Percentiles rank a stretch among this genome's conserved stretches.
These are phyloP conservation scores for Parnassius mnemosyne DNA, from an alignment of 2,888 invertebrate genomes.

Conservation along the genomic window DNA sequence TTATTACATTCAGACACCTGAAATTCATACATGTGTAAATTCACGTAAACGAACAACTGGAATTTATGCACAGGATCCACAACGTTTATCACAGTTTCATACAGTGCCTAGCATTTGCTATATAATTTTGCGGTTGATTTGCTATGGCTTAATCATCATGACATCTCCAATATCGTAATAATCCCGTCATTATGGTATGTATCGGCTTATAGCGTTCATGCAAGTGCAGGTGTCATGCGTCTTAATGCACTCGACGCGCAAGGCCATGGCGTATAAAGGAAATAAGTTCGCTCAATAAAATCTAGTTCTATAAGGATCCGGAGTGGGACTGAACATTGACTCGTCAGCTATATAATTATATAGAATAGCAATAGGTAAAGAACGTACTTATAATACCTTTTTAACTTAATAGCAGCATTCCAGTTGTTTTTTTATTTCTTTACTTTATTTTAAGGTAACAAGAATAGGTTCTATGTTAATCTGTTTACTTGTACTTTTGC, in stretches of 20 bases:
- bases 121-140: background rate
- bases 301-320: conserved; percentile 26
- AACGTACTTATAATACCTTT: background rate
- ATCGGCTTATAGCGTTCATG: conserved; percentile 1
- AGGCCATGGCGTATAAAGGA: conserved; percentile 27
- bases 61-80: too few relatives aligned
- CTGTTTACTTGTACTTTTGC: background rate
- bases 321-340: conserved; percentile 11
- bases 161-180: conserved; percentile 23
- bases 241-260: conserved; percentile 19
- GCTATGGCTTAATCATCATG: conserved; percentile 11
- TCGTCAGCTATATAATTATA: conserved; percentile 2
- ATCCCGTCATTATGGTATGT: conserved; percentile 9
- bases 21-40: too few relatives aligned
- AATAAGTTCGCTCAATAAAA: conserved; percentile 26
- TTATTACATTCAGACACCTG: too few relatives aligned
- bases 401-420: background rate
- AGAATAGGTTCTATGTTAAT: background rate
- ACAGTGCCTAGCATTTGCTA: too few relatives aligned
- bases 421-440: background rate
- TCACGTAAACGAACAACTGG: too few relatives aligned
- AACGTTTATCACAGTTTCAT: too few relatives aligned
- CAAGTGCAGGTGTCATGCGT: conserved; percentile 21
- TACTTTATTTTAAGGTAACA: background rate
- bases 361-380: background rate